Evolutionary conservation across 2,797 vertebrate genomes (phyloP).

Genomic region (Pseudopleuronectes americanus): DNA sequence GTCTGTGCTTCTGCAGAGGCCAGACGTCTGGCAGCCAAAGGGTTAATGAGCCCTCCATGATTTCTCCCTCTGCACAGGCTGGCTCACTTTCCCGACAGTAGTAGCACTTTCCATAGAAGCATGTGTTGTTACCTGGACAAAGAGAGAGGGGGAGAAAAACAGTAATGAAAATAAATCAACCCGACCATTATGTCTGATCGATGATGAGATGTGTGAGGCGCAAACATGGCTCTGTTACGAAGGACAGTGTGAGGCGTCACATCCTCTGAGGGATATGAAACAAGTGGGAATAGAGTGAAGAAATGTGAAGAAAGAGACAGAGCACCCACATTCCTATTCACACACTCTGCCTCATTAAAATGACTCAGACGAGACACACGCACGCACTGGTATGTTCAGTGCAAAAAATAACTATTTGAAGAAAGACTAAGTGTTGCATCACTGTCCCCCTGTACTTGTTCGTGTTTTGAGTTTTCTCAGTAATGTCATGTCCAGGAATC

Average conservation of each 20-base stretch:
- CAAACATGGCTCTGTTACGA: neutral
- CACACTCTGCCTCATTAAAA: no score
- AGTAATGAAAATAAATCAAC: neutral
- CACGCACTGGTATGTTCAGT: no score
- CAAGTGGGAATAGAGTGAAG: no score
- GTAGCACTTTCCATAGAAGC: slow-evolving; percentile 99
- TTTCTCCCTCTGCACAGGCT: slow-evolving; percentile 92
- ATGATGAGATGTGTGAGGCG: neutral
- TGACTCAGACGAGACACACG: no score
- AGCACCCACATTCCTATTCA: neutral
- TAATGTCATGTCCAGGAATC: no score
- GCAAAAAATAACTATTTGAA: no score
- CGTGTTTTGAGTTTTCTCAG: no score
- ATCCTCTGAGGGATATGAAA: no score
- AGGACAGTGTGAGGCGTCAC: no score
- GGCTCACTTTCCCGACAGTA: slow-evolving; percentile 98
- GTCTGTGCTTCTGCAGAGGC: slow-evolving; percentile 97
- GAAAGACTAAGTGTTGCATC: no score
- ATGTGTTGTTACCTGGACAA: slow-evolving; percentile 92
- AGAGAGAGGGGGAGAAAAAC: neutral
- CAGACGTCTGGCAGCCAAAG: slow-evolving; percentile 98
- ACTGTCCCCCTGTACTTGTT: no score
- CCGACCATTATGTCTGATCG: neutral
- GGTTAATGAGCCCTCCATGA: slow-evolving; percentile 95
- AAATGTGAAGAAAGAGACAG: neutral